These are phyloP conservation scores for Sylvietta virens DNA, from an alignment of 2,113 vertebrate species.

Conservation along the genomic window DNA sequence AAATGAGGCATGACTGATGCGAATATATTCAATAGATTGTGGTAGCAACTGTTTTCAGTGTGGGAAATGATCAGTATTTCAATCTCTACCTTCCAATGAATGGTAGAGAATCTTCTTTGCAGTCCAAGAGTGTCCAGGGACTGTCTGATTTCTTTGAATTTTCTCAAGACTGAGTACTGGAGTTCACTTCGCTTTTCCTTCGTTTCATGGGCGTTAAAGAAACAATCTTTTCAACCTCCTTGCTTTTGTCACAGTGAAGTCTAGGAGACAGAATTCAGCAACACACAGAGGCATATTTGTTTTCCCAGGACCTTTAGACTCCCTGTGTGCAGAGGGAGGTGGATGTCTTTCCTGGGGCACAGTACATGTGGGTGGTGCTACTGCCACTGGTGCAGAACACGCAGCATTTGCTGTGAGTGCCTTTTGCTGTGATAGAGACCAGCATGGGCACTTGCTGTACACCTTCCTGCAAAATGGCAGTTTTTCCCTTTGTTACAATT, in stretches of 20 bases:
- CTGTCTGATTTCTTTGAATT: neutral
- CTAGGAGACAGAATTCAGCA: neutral
- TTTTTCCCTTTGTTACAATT: neutral
- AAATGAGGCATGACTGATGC: neutral
- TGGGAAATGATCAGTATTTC: neutral
- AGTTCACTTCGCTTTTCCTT: neutral
- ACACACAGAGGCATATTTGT: neutral
- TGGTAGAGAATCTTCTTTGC: neutral
- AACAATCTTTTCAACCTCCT: neutral
- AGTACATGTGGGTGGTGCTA: neutral
- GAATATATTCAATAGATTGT: neutral
- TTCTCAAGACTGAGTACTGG: neutral
- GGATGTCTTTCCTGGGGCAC: neutral
- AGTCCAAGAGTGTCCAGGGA: neutral
- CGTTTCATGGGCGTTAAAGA: neutral
- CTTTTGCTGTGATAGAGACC: neutral
- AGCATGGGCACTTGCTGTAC: no score
- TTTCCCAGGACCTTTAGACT: neutral
- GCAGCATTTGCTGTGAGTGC: neutral
- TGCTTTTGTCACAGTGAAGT: neutral
- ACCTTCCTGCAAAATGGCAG: neutral
- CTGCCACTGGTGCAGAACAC: rapidly evolving
- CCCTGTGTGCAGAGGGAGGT: neutral
- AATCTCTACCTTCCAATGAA: neutral
- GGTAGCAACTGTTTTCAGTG: neutral